Base-by-base conservation (phyloP, 2,113 vertebrate genomes). In the Eclectus roratus region DNA sequence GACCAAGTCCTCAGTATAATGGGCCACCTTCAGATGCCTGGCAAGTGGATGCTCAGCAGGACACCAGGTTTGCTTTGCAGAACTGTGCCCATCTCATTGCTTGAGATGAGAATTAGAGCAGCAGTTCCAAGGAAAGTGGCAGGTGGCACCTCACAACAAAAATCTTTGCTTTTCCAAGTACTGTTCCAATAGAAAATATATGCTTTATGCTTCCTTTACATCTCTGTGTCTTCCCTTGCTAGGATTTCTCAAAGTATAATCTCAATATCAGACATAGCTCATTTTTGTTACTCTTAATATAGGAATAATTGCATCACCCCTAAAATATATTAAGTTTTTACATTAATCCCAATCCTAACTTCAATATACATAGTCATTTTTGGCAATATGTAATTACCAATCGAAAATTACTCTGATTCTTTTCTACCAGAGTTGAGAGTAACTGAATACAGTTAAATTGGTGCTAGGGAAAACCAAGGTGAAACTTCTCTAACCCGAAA, bases 11-110 rank as follows among this genome's bases (percentile, higher is more conserved):
- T 61, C 2, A 1, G 31, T 24, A 12, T 18, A 66, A 35, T 0
- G 2, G 24, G 53, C 20, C 33, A 46, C 68, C 47, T 31, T 17
- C 24, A 39, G 63, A 19, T 4, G 17, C 43, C 16, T 3, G 1
- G 61, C 13, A n/a, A 50, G 49, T 0, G 0, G 86, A 31, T 14
- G 69, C 61, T 28, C 55, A 44, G 49, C 43, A 41, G 61, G 85
- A 63, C 2, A 1, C 20, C 47, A 23, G 80, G 27, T 8, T 55
- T 16, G 46, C 61, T 66, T 61, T 15, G 27, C 68, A 56, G 53
- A 63, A 37, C 41, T 3, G 1, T 17, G 6, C 20, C 55, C 17
- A 0, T 50, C 27, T 9, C 6, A 0, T 13, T 49, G 27, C 46
- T 68, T 7, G 2, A 2, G 12, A 10, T 10, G 12, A 68, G 41